Conservation (phyloP, 2,888 invertebrate genomes). For the Sinopyrophorus schimmeli region DNA sequence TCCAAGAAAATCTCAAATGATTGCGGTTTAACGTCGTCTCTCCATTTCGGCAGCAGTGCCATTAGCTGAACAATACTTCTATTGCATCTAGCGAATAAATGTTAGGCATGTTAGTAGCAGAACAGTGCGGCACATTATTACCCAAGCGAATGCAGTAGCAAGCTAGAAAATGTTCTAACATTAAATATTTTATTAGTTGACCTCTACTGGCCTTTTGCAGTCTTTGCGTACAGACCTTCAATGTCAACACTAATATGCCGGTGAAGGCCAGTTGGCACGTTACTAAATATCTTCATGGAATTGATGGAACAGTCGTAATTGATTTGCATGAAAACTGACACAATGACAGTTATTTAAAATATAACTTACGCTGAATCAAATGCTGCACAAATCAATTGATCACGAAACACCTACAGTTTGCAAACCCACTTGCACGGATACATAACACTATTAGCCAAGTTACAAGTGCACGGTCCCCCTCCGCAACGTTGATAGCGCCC, state of each 20-base stretch:
- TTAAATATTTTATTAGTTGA: constrained; percentile 53
- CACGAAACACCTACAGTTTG: constrained; percentile 54
- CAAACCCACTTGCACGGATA: constrained; percentile 56
- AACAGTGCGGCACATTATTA: too few species aligned
- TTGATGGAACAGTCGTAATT: too few species aligned
- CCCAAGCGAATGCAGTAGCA: constrained; percentile 33
- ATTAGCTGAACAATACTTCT: too few species aligned
- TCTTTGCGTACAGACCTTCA: constrained; percentile 56
- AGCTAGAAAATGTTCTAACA: constrained; percentile 35
- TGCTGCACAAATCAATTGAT: constrained; percentile 50
- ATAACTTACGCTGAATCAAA: constrained; percentile 52
- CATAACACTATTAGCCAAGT: constrained; percentile 58
- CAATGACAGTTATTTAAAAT: constrained; percentile 36
- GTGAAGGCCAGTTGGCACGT: constrained; percentile 55
- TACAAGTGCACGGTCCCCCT: constrained; percentile 57
- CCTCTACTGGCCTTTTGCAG: constrained; percentile 57
- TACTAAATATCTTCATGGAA: constrained; percentile 40
- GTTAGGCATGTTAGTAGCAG: too few species aligned
- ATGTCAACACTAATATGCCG: constrained; percentile 56
- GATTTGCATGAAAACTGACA: too few species aligned
- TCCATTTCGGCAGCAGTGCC: constrained; percentile 3
- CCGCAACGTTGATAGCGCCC: constrained; percentile 53
- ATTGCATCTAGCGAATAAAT: too few species aligned
- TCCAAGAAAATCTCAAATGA: too few species aligned
- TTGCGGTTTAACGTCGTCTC: too few species aligned